phyloP scores from a whole-genome alignment of 2,113 vertebrate species.

The Urocynchramus pylzowi region DNA sequence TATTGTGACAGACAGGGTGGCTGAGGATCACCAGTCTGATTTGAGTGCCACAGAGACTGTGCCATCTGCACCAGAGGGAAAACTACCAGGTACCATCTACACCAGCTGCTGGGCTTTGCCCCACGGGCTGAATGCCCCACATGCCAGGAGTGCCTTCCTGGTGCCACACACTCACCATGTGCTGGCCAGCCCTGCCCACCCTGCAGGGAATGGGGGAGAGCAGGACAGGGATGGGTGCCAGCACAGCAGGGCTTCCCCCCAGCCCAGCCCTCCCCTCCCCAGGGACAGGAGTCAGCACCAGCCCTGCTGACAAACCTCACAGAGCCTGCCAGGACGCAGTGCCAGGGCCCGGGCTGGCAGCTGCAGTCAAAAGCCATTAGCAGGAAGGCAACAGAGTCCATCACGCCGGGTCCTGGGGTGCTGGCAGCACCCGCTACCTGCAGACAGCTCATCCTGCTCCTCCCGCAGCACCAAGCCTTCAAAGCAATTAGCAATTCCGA shows the following conservation, averaged over 20 bases:
- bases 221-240: neutral
- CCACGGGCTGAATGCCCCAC: neutral
- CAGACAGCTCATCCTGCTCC: constrained; percentile 16
- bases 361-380: neutral
- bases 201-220: rapidly evolving
- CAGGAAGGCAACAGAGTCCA: neutral
- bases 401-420: neutral
- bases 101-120: neutral
- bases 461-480: constrained; percentile 15
- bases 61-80: neutral
- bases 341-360: neutral
- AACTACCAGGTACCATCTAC: neutral
- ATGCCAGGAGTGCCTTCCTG: rapidly evolving
- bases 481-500: constrained; percentile 76
- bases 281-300: neutral
- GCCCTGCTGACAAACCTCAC: neutral
- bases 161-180: rapidly evolving
- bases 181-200: neutral
- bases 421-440: neutral
- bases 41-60: neutral
- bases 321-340: neutral
- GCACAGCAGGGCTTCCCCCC: neutral
- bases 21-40: neutral
- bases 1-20: rapidly evolving
- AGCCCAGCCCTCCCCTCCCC: neutral